Conservation (phyloP, 2,797 vertebrate genomes). For the Gymnothorax reevesii region DNA sequence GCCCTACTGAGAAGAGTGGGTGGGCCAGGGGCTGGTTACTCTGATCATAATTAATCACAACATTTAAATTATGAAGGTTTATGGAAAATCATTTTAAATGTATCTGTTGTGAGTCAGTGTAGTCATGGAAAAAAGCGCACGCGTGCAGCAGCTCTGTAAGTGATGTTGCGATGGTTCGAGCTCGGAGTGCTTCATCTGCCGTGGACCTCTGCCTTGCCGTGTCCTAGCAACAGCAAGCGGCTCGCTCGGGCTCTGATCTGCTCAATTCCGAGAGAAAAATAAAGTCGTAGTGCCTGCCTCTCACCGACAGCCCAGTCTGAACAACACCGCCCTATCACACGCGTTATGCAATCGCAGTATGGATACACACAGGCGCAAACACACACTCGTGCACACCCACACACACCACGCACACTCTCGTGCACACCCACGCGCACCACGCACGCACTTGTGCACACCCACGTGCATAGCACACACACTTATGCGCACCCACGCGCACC, state of each 20-base stretch:
- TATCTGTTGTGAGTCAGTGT: too few relatives aligned
- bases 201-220: background rate
- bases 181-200: conserved; percentile 30
- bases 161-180: background rate
- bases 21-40: background rate
- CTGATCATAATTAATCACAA: background rate
- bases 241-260: background rate
- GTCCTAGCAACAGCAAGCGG: conserved; percentile 23
- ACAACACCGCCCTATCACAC: background rate
- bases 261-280: background rate
- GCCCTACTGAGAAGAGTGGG: background rate
- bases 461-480: background rate
- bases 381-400: too few relatives aligned
- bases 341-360: conserved; percentile 31
- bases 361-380: too few relatives aligned
- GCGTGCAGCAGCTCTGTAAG: background rate
- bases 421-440: background rate
- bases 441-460: background rate
- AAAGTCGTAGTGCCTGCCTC: conserved; percentile 26
- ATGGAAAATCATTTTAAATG: too few relatives aligned
- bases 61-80: too few relatives aligned
- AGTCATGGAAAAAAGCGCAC: too few relatives aligned
- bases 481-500: background rate
- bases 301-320: conserved; percentile 18
- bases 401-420: too few relatives aligned